Percentiles rank a stretch among this genome's conserved stretches.
These are phyloP conservation scores for Blastomussa wellsi DNA, from an alignment of 92 coral and sea anemone genomes.

Conservation along the genomic window DNA sequence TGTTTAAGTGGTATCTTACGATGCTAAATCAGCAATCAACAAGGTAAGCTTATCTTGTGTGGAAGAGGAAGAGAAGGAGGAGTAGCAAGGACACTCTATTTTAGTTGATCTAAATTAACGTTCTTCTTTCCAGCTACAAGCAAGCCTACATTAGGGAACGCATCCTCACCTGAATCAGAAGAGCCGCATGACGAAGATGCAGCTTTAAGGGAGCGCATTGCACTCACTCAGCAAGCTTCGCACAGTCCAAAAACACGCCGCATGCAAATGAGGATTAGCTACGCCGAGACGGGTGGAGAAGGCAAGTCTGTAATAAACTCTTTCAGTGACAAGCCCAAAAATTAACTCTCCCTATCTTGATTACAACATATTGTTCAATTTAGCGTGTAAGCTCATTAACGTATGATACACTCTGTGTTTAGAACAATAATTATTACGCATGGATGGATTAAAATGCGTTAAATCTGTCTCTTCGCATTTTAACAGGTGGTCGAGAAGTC, in stretches of 20 bases:
- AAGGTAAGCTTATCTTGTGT: neutral
- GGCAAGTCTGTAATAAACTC: slow-evolving; percentile 34
- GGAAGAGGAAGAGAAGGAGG: neutral
- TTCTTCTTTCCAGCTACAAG: neutral
- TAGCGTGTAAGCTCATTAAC: no score
- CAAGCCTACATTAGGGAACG: neutral
- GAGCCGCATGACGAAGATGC: slow-evolving; percentile 53
- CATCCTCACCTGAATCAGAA: slow-evolving; percentile 31
- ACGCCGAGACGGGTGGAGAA: slow-evolving; percentile 70
- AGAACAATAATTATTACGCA: no score
- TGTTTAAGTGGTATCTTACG: neutral
- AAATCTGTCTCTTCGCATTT: neutral
- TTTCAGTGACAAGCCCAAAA: neutral
- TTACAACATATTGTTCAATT: no score
- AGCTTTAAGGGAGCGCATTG: slow-evolving; percentile 49
- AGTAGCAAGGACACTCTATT: neutral
- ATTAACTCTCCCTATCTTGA: neutral
- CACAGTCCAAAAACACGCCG: slow-evolving; percentile 67
- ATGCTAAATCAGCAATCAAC: neutral
- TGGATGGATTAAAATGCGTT: neutral
- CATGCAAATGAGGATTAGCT: slow-evolving; percentile 86
- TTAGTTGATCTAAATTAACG: neutral
- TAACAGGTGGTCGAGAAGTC: slow-evolving; percentile 78
- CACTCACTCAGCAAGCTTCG: slow-evolving; percentile 49
- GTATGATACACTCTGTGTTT: no score